Base-by-base conservation (phyloP, 2,888 invertebrate genomes). In the Melanargia galathea region DNA sequence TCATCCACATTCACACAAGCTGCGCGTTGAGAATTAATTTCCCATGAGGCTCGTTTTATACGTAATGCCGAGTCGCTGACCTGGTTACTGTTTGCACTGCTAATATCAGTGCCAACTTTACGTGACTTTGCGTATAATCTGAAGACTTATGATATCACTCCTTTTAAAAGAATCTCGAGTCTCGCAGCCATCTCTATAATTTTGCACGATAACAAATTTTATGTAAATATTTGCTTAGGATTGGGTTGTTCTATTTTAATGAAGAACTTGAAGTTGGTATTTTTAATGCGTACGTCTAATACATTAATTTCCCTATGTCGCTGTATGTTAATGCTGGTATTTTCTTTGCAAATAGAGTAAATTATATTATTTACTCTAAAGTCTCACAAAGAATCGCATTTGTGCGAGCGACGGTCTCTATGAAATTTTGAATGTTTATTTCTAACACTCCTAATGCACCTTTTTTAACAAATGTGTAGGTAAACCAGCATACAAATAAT, bases 71-170 rank as follows among this genome's bases (percentile, higher is more conserved):
- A 59, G 71, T 71, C 70, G 66, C 66, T 78, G 77, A 75, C 81
- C 80, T 77, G 76, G 75, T 82, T 82, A 75, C 74, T 72, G 69
- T 73, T 75, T 73, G 70, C 67, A 67, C 68, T 73, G 72, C 68
- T 72, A 72, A 75, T 75, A 76, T 76, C 73, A 67, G 68, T 71
- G 71, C 68, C 71, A 74, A 76, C 75, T 71, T 74, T 73, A 77
- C 77, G 77, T 80, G 76, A 80, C 74, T 76, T 60, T 57, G 46
- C 40, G 60, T 65, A 63, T 63, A 61, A 63, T 67, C 65, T 58
- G 54, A 26, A 43, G 48, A 62, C 38, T 67, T 61, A 43, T 40
- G 51, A 58, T 58, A 49, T 57, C 30, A 46, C 48, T 43, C 2
- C 46, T 33, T 18, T 57, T 61, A 52, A 40, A 40, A 60, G 45